A percentile compares a stretch with the other conserved stretches of the same genome.
Conservation (phyloP, 1,140 invertebrate genomes). For the Latrodectus geometricus region DNA sequence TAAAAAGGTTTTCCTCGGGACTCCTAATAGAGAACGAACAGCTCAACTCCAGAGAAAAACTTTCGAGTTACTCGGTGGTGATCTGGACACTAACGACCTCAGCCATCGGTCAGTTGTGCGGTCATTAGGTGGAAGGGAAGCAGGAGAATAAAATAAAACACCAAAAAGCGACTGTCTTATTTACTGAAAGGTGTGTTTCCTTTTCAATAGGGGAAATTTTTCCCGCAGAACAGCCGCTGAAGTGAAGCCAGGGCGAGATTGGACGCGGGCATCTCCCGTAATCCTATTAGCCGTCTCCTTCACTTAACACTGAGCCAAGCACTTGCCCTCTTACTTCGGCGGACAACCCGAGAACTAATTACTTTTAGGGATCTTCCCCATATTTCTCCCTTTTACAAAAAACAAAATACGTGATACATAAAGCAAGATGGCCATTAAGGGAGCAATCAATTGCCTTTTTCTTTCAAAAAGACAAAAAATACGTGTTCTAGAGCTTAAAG, state of each 20-base stretch:
- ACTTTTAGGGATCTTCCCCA: neutral
- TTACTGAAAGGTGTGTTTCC: constrained; percentile 51
- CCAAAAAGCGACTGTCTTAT: constrained; percentile 5
- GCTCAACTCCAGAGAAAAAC: too few species aligned
- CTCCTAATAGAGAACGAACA: too few species aligned
- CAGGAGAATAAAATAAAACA: neutral
- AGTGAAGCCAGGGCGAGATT: constrained; percentile 36
- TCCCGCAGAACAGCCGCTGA: constrained; percentile 38
- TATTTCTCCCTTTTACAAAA: neutral
- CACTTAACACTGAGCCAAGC: constrained; percentile 52
- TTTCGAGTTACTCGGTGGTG: too few species aligned
- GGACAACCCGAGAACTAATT: constrained; percentile 24
- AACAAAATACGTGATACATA: neutral
- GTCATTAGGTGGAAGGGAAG: constrained; percentile 14
- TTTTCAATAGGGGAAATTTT: constrained; percentile 28
- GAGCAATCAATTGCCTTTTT: too few species aligned
- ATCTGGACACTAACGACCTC: neutral
- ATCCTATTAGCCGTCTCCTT: constrained; percentile 51
- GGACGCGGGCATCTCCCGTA: constrained; percentile 27
- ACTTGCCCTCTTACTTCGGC: constrained; percentile 31
- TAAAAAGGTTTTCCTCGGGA: too few species aligned
- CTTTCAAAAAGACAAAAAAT: too few species aligned
- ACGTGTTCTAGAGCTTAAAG: too few species aligned
- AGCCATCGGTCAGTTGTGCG: neutral
- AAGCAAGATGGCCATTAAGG: too few species aligned